Evolutionary conservation across 1,140 invertebrate species (phyloP), one percentile per base, ranked within the genome.

Genomic region (Pentalonia nigronervosa): DNA sequence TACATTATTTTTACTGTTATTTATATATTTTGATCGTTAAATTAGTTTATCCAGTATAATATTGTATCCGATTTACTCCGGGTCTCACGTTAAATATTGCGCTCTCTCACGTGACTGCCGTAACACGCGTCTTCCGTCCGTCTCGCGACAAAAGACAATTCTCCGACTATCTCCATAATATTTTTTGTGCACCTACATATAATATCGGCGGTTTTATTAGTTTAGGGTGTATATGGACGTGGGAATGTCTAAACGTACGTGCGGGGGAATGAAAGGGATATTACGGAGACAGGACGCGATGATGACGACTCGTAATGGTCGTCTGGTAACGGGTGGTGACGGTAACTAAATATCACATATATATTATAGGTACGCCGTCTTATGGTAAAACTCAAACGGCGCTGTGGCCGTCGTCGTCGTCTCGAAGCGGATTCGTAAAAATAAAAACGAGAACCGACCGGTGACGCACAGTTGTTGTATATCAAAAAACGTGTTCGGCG

Each of bases 401-500:
- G 14, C n/a, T 76, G 30, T n/a, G 60, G 30, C n/a, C 30, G 83
- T 23, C 41, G 83, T 84, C 36, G 25, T 41, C 83, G 9, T 84
- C 30, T 30, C 36, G n/a, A 11, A 84, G 36, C 36, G 83, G 36
- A 36, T 86, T 86, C 9, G 41, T 86, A 30, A 86, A 86, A 45
- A 86, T 86, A 86, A 86, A 30, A 83, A 83, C 45, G 30, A 34
- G 45, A 83, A n/a, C 90, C 90, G 41, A 41, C 41, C 41, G 41
- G 4, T 4, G 41, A 81, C 34, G 20, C n/a, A 86, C 91, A 92
- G 91, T 92, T 92, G 91, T 92, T 83, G 81, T 84, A n/a, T 50
- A 86, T 86, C 76, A 93, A 86, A 67, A 53, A 50, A 83, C 91
- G 91, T 92, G 76, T 53, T 92, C 76, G n/a, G 45, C 17, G 91